Evolutionary conservation across 2,888 invertebrate species (phyloP).

Genomic region (Netelia melanura): DNA sequence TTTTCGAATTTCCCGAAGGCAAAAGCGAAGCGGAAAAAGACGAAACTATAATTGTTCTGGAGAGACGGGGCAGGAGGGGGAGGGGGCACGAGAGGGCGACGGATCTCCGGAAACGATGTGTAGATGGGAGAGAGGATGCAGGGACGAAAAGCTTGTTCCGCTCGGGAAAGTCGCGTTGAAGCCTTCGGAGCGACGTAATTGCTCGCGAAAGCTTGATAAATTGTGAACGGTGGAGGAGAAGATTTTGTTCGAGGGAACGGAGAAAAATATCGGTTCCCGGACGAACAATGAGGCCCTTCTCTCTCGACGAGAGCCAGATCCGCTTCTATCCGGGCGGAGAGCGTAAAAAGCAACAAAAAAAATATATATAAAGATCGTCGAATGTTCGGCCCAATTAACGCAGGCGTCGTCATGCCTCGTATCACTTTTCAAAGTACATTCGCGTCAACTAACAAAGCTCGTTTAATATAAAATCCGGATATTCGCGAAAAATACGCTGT

Average conservation of each 20-base stretch:
- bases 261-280: constrained; percentile 32
- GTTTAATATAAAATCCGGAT: constrained; percentile 39
- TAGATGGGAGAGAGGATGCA: background rate
- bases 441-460: constrained; percentile 36
- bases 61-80: background rate
- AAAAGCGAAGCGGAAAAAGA: constrained; percentile 6
- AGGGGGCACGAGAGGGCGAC: background rate
- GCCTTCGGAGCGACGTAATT: constrained; percentile 56
- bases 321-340: background rate
- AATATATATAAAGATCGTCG: constrained; percentile 14
- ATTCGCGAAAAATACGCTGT: constrained; percentile 20
- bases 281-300: constrained; percentile 27
- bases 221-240: constrained; percentile 22
- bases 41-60: constrained; percentile 51
- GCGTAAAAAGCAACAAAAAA: constrained; percentile 20
- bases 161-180: constrained; percentile 53
- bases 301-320: too few relatives aligned
- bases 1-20: constrained; percentile 33
- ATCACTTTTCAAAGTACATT: background rate
- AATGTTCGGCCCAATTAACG: constrained; percentile 42
- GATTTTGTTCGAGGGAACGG: constrained; percentile 37
- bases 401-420: background rate
- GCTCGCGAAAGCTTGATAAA: constrained; percentile 63
- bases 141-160: constrained; percentile 40
- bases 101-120: constrained; percentile 36